Base-by-base conservation (phyloP, 2,797 vertebrate genomes). In the Lacerta viridis region DNA sequence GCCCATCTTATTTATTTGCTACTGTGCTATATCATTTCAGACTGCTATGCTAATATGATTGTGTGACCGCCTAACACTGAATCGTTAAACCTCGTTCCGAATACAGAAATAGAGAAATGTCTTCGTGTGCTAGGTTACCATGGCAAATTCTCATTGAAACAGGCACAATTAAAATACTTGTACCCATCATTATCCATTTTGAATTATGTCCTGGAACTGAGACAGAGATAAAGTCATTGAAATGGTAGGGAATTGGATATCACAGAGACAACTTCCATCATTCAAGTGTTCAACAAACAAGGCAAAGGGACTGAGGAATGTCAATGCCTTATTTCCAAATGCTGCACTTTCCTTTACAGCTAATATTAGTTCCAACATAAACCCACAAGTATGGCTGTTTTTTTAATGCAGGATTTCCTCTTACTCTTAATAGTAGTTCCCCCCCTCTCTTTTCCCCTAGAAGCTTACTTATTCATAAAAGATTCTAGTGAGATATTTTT, bases 101-200 rank as follows among this genome's bases (percentile, higher is more conserved):
- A 39, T 41, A 69, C n/a, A 50, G 36, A 13, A 39, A 18, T 7
- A n/a, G 2, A 8, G 25, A 29, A 66, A 68, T 29, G 46, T 46
- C 80, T 82, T 80, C 33, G 69, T 27, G 18, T 66, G 33, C 61
- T 82, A 43, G 64, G 61, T 82, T 82, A 82, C 80, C 80, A 82
- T 82, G 61, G 61, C 61, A 84, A 74, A 84, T 39, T 59, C 50
- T 11, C 17, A 59, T 27, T 39, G 83, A 59, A 50, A 74, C 41
- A 27, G 25, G 33, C 20, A 61, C 33, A 84, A 84, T 75, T 75
- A 75, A 74, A 74, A 72, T 59, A 29, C 46, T 75, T 84, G 71
- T 84, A 50, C 29, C 23, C 18, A 69, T 36, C 5, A 69, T 86
- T 50, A 86, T 33, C 13, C 10, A 78, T n/a, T 41, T n/a, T 68